Percentiles rank a stretch among this genome's conserved stretches.
These are phyloP conservation scores for Cyphomyrus plagiostoma DNA, from an alignment of 2,113 vertebrate species.

Conservation along the genomic window DNA sequence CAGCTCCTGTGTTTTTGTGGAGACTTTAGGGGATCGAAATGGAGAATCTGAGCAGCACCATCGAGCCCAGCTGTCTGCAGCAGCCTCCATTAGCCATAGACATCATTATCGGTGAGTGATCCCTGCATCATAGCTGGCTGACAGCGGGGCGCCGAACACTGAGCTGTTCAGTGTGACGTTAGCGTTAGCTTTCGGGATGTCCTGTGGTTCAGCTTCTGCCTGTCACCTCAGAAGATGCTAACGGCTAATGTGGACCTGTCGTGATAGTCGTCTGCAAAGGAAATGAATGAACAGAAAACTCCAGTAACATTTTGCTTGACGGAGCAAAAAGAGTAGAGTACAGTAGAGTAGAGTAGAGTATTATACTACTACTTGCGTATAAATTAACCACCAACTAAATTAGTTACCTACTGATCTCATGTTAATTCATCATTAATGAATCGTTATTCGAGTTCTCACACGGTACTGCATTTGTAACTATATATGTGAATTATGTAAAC, in stretches of 20 bases:
- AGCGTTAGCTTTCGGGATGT: neutral
- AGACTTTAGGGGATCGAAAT: constrained; percentile 22
- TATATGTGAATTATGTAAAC: neutral
- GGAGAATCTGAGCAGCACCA: constrained; percentile 48
- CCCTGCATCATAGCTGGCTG: neutral
- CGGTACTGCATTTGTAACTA: neutral
- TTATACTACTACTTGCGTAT: neutral
- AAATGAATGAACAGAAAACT: neutral
- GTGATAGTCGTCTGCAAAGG: neutral
- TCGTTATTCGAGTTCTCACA: no score
- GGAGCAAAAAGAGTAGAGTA: neutral
- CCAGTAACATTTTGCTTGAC: neutral
- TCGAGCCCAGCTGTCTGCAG: constrained; percentile 58
- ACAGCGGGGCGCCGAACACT: neutral
- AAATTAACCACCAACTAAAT: neutral
- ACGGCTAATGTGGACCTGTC: neutral
- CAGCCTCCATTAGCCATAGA: constrained; percentile 56
- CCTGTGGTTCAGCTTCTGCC: neutral
- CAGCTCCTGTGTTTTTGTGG: neutral
- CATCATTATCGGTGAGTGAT: constrained; percentile 55
- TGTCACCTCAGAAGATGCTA: neutral
- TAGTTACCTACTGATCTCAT: neutral
- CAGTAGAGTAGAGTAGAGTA: neutral
- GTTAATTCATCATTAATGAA: neutral
- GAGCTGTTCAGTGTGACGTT: neutral